A percentile compares a stretch with the other conserved stretches of the same genome.
Evolutionary conservation across 2,797 vertebrate species (phyloP).

Genomic region (Basileuterus tristriatus): DNA sequence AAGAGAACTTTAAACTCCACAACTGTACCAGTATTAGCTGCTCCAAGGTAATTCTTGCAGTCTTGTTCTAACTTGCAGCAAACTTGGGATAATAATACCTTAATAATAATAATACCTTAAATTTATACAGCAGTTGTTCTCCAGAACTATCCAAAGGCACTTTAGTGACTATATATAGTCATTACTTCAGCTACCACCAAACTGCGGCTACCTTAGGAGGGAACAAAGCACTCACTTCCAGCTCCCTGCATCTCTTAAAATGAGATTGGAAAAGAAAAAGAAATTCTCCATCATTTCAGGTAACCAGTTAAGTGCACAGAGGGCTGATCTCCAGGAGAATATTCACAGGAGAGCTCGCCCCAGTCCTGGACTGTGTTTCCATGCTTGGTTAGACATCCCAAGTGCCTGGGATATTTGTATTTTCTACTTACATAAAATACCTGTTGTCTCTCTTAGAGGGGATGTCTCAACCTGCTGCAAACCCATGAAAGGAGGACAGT

Average conservation of each 20-base stretch:
- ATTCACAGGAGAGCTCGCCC: background rate
- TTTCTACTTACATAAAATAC: background rate
- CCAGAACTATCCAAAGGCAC: constrained; percentile 61
- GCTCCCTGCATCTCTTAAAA: constrained; percentile 50
- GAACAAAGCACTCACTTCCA: constrained; percentile 47
- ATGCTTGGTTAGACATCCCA: background rate
- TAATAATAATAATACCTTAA: constrained; percentile 74
- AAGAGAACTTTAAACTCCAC: constrained; percentile 32
- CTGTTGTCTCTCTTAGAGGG: background rate
- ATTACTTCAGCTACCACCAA: constrained; percentile 55
- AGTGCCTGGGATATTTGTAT: background rate
- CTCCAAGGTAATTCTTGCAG: constrained; percentile 56
- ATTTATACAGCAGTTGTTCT: constrained; percentile 64
- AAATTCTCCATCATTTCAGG: constrained; percentile 21
- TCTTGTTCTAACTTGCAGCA: constrained; percentile 65
- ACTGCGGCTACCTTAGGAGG: constrained; percentile 52
- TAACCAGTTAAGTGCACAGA: constrained; percentile 47
- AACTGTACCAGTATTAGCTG: constrained; percentile 28
- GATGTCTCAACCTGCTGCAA: background rate
- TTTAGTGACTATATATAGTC: constrained; percentile 74
- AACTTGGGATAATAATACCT: constrained; percentile 72
- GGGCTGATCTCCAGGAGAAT: constrained; percentile 24
- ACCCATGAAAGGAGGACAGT: background rate
- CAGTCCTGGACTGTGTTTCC: background rate
- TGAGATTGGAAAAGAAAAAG: constrained; percentile 1